Evolutionary conservation across 1,140 invertebrate species (phyloP), one percentile per base, ranked within the genome.

Genomic region (Delia radicum): DNA sequence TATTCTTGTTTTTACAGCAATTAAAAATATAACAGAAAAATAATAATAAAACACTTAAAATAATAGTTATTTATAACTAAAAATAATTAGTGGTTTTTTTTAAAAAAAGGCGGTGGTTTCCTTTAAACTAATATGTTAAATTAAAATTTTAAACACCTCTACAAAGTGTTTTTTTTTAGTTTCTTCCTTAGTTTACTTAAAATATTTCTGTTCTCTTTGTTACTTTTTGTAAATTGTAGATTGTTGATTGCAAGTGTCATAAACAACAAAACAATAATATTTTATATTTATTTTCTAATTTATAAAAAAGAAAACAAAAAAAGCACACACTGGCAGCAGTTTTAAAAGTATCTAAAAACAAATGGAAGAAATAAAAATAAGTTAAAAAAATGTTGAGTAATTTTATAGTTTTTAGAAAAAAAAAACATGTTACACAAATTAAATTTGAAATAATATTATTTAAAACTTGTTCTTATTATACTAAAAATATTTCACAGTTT

Each of bases 291-390:
- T 37, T 33, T 69, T 69, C 29, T 69, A 69, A 69, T 69, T 69
- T 69, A 69, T 33, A 69, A 69, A 37, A 69, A n/a, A 55, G 48
- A 55, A 55, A 55, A 55, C 24, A 55, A 69, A 69, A 63, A 69
- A 69, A 69, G 65, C 65, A 69, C 65, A 69, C 65, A 69, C 65
- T 69, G 65, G 65, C 65, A 69, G 65, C 65, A 24, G 65, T 69
- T 69, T 55, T 33, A 69, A 69, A 21, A 69, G 31, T 69, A 69
- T 69, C 65, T 69, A 69, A 69, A 69, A 69, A 69, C n/a, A 37
- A 69, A 37, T 13, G 7, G 13, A 1, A 67, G n/a, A 67, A 55
- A 18, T 15, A 67, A 67, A 33, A 69, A 37, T 27, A 27, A 67
- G 18, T 48, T 33, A 18, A 67, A 31, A 33, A 31, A 2, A 63